Evolutionary conservation across 2,113 vertebrate genomes (phyloP), one percentile per base, ranked within the genome.

Genomic region (Microtus richardsoni): DNA sequence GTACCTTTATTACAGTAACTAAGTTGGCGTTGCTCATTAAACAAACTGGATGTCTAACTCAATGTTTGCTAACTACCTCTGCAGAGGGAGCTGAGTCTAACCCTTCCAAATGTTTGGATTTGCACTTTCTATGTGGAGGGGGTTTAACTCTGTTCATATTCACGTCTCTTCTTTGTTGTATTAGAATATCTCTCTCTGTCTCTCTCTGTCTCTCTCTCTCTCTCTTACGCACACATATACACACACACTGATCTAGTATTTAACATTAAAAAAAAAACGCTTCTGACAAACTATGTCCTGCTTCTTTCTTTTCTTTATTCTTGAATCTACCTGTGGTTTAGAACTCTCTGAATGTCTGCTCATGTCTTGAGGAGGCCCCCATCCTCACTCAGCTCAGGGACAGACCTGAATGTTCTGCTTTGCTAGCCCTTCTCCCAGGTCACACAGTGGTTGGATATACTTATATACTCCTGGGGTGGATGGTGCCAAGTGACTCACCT

Each of bases 1-100:
- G 52, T 47, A 28, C 5, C n/a, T 73, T 47, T 92, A 84, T 97
- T 93, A 91, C 36, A 62, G 94, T 94, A 95, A 95, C 39, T 94
- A 95, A 95, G 12, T 54, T 91, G 80, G 17, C 70, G 30, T 41
- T 88, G 33, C 52, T 88, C 88, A 58, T 26, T 79, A 77, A 95
- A 49, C 30, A 95, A 96, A 88, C 68, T 95, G 90, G 80, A 97
- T 95, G 90, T 90, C 64, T 78, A 47, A 64, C 7, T 64, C 21
- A 54, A 14, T n/a, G 22, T 30, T 66, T 92, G 96, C 36, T 60
- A 86, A 1, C 60, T 62, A 49, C 11, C 33, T 92, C 30, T 8
- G 19, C 12, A 64, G 62, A 68, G 22, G 22, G 1, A 13, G 7
- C 49, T 24, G 30, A 88, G 17, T 11, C 70, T 93, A 74, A 68